Base-by-base conservation (phyloP, 1,140 invertebrate genomes). In the Goniozus legneri region DNA sequence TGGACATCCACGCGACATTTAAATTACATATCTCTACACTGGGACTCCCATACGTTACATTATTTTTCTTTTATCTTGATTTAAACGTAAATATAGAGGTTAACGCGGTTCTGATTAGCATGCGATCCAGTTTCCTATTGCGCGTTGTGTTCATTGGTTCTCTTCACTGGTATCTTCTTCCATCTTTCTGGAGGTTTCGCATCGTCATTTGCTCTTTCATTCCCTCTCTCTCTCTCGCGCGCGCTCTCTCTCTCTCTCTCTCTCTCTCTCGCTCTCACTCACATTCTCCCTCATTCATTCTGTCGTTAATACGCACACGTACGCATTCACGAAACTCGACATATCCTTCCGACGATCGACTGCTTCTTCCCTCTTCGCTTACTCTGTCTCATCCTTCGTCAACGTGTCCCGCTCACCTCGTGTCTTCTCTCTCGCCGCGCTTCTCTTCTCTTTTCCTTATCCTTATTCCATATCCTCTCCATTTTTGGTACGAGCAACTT, bases 401-500 rank as follows among this genome's bases (percentile, higher is more conserved):
- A 7, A 13, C 33, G 33, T 35, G 6, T 13, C 4, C 4, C 10
- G 8, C 37, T 19, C 21, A 10, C 16, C 3, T 19, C 16, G 4
- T 27, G 4, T 27, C 24, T 6, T 27, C 24, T n/a, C 24, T 27
- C 10, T 27, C 24, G 10, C 24, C 24, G 24, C 24, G 4, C 24
- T 27, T 10, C 4, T 27, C 10, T 52, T 37, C 46, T 40, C 47
- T 48, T 58, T 45, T 34, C 35, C 50, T 35, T 39, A 43, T 52
- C 15, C 40, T 45, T 52, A 24, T 39, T 52, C 52, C 27, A 38
- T 46, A 46, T 48, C 36, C 22, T 8, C 24, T 61, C 34, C 22
- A 54, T 72, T 70, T 76, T 76, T 76, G 73, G 73, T 76, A 76
- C 70, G 72, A 76, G 70, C 72, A 75, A 72, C 71, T 72, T 75